phyloP scores from a whole-genome alignment of 2,113 vertebrate species.

The Xyrauchen texanus region DNA sequence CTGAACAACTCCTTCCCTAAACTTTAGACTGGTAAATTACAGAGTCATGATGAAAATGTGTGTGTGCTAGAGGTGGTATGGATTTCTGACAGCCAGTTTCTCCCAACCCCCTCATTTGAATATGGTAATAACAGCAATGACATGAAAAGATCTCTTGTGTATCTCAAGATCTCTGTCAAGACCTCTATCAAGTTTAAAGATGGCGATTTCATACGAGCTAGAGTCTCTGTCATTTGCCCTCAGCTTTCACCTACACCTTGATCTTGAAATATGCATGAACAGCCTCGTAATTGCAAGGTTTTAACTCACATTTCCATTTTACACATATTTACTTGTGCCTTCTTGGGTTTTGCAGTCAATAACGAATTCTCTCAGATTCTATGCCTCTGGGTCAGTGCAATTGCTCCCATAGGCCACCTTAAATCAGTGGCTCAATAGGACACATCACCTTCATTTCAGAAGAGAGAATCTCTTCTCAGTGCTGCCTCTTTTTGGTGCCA shows the following conservation, averaged over 20 bases:
- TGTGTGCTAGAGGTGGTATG: background rate
- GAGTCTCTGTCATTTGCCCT: background rate
- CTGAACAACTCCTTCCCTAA: too few relatives aligned
- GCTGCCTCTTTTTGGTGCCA: background rate
- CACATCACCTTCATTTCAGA: conserved; percentile 5
- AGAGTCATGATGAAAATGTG: too few relatives aligned
- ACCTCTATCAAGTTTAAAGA: conserved; percentile 59
- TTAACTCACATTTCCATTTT: conserved; percentile 45
- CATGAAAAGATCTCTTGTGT: conserved; percentile 54
- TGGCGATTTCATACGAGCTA: background rate
- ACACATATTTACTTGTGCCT: conserved; percentile 45
- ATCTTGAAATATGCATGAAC: conserved; percentile 34
- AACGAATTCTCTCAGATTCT: conserved; percentile 33
- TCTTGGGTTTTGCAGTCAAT: conserved; percentile 32
- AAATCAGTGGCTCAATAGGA: background rate
- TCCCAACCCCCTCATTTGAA: conserved; percentile 34
- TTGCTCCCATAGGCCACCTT: background rate
- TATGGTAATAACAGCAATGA: conserved; percentile 53
- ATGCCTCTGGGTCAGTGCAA: background rate
- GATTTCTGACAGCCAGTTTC: background rate
- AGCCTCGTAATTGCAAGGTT: conserved; percentile 36
- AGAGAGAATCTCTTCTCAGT: background rate
- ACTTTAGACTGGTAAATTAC: too few relatives aligned
- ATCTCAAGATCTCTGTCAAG: conserved; percentile 61
- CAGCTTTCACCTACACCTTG: background rate